Evolutionary conservation across 2,113 vertebrate genomes (phyloP).

Genomic region (Lampris megalopsis): DNA sequence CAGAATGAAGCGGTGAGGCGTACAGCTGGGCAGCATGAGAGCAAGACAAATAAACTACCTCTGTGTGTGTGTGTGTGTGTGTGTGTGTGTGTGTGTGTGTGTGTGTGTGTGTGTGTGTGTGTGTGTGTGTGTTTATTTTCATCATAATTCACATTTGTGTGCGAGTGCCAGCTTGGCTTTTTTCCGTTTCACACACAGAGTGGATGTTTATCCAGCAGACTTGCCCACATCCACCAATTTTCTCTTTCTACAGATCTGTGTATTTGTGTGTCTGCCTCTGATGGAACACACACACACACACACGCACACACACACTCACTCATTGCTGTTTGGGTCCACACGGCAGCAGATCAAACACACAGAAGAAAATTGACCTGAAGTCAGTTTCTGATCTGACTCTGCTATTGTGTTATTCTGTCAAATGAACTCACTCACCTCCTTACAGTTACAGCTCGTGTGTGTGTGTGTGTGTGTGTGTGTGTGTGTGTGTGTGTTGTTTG

Average conservation of each 20-base stretch:
- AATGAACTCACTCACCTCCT: no score
- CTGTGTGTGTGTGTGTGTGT: background rate
- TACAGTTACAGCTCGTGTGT: background rate
- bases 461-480: constrained; percentile 1
- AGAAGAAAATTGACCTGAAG: no score
- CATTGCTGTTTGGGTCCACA: no score
- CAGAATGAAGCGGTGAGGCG: background rate
- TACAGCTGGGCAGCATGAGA: constrained; percentile 2
- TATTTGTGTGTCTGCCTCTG: no score
- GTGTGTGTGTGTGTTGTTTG: background rate
- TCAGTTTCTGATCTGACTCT: no score
- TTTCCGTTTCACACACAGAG: constrained; percentile 4
- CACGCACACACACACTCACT: no score
- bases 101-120: background rate
- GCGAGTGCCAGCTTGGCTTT: constrained; percentile 2
- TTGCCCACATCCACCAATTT: constrained; percentile 8
- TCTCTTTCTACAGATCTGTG: background rate
- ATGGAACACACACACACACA: no score
- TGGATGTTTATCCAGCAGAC: constrained; percentile 12
- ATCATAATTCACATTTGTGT: background rate
- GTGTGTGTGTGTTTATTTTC: background rate
- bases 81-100: background rate
- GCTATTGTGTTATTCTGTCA: no score
- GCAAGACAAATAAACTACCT: background rate
- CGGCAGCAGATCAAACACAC: no score